A percentile compares a stretch with the other conserved stretches of the same genome.
These are phyloP conservation scores for Geophilus truncorum DNA, from an alignment of 2,888 invertebrate species.

Conservation along the genomic window DNA sequence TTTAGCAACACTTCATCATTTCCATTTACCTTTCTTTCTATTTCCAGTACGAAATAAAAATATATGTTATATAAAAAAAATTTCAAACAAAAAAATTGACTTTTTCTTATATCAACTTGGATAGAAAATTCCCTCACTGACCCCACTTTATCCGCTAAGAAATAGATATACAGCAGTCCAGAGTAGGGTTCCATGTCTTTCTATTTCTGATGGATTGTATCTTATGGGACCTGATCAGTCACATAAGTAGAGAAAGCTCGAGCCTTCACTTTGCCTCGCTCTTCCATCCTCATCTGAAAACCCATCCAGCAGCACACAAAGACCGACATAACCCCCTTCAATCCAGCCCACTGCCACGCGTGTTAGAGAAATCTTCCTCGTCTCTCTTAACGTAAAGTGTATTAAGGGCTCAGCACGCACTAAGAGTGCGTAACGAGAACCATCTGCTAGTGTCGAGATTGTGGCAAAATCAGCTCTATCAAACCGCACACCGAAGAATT, in stretches of 20 bases:
- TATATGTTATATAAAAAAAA: too few relatives aligned
- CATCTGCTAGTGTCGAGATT: conserved; percentile 1
- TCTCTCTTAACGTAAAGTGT: conserved; percentile 16
- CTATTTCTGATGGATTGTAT: conserved; percentile 18
- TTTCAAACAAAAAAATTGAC: too few relatives aligned
- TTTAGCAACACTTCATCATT: background rate
- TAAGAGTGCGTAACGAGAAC: conserved; percentile 20
- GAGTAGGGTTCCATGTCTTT: conserved; percentile 31
- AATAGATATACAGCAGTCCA: background rate
- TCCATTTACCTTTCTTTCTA: background rate
- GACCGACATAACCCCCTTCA: conserved; percentile 20
- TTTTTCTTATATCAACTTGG: background rate
- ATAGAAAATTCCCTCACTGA: background rate
- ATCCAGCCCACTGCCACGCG: background rate
- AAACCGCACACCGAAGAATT: background rate
- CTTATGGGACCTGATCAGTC: conserved; percentile 25
- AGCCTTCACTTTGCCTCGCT: background rate
- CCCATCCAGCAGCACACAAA: background rate
- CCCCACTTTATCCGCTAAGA: background rate
- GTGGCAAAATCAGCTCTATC: conserved; percentile 15
- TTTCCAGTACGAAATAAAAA: background rate
- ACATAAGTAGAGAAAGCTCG: conserved; percentile 6
- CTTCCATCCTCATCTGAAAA: conserved; percentile 3
- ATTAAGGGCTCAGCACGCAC: conserved; percentile 12
- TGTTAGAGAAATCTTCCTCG: conserved; percentile 2